Base-by-base conservation (phyloP, 2,797 vertebrate genomes). In the Protosalanx chinensis region DNA sequence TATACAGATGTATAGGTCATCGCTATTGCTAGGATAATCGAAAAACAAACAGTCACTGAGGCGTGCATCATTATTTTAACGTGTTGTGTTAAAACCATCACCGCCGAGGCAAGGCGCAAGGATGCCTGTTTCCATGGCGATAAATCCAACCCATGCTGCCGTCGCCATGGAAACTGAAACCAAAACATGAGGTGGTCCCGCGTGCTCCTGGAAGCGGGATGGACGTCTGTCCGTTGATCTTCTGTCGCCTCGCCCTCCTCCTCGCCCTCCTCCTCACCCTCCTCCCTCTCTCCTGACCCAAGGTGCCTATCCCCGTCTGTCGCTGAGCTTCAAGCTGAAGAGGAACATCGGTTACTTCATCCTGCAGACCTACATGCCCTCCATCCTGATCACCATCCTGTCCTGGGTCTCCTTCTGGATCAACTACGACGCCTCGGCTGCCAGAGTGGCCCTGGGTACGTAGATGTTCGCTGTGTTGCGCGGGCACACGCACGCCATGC, bases 371-470 rank as follows among this genome's bases (percentile, higher is more conserved):
- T 97, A 97, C 88, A 97, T 97, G 96, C 96, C 96, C 84, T 96
- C 96, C 20, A 97, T 97, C 85, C 92, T 97, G 87, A 97, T 97
- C 81, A 97, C 96, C 71, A 97, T 97, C 87, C 93, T 97, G 79
- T 97, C 96, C 64, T 97, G 96, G 96, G 96, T 97, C 76, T 97
- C 96, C 84, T 97, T 97, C 91, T 97, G 96, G 96, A 97, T 97
- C 89, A 97, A 97, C 90, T 97, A 97, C 6, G 96, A 97, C 72
- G 96, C 96, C 27, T 98, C 96, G n/a, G 96, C 96, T 71, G 96
- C 96, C 80, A 91, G 96, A 91, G 96, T 98, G 86, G 96, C 96
- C 80, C 90, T 98, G 59, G 96, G 96, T 98, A 93, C 67, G 92
- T 84, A 51, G 10, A 27, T 32, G 18, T 18, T 6, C 35, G 2